Conservation (phyloP, 2,113 vertebrate species). For the Phodopus roborovskii region DNA sequence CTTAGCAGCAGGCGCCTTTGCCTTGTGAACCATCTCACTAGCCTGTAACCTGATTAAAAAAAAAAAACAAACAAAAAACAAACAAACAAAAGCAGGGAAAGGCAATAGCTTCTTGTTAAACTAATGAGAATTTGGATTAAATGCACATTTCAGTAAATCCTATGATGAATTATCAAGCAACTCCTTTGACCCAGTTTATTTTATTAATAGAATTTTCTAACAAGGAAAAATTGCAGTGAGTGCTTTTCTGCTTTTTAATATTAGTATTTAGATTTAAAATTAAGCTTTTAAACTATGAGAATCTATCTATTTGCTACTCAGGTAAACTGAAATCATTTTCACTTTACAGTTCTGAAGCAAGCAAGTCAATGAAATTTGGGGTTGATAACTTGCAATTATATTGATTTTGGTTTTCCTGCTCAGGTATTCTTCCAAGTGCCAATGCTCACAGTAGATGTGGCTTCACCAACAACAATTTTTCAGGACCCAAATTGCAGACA, state of each 20-base stretch:
- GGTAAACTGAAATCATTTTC: constrained; percentile 77
- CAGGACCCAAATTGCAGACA: constrained; percentile 44
- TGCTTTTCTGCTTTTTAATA: background rate
- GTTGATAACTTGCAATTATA: constrained; percentile 81
- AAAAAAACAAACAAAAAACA: too few relatives aligned
- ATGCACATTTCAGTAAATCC: background rate
- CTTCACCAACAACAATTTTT: constrained; percentile 68
- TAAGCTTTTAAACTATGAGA: constrained; percentile 50
- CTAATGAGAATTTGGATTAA: constrained; percentile 43
- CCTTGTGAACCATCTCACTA: background rate
- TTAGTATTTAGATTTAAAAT: constrained; percentile 65
- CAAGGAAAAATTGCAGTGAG: constrained; percentile 52
- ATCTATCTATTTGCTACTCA: constrained; percentile 18
- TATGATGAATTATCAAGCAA: background rate
- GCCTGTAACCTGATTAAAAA: background rate
- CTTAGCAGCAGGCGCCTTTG: background rate
- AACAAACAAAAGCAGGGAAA: background rate
- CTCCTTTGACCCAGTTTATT: background rate
- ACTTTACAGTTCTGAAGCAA: constrained; percentile 65
- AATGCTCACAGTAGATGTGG: constrained; percentile 69
- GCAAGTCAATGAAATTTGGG: constrained; percentile 79
- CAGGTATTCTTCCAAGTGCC: constrained; percentile 78
- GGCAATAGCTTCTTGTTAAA: background rate
- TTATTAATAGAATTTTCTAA: background rate
- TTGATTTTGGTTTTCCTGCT: constrained; percentile 82